Conservation (phyloP, 2,113 vertebrate species). For the Abramis brama region DNA sequence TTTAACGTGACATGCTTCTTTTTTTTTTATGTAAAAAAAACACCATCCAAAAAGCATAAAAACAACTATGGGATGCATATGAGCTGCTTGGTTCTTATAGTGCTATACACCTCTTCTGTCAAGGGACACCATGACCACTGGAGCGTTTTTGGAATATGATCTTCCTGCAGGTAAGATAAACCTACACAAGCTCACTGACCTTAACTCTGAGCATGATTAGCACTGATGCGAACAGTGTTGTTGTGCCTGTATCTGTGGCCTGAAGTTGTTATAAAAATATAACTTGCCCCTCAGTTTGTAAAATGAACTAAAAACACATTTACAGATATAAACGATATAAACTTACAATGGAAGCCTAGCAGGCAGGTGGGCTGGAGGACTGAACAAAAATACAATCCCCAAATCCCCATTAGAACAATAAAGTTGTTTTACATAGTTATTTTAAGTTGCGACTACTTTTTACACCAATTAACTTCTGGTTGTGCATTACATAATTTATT, state of each 20-base stretch:
- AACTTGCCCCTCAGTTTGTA: neutral
- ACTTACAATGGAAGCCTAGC: neutral
- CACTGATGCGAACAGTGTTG: neutral
- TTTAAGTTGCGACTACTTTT: neutral
- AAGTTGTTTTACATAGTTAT: neutral
- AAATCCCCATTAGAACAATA: neutral
- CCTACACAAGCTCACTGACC: constrained; percentile 35
- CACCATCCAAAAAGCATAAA: neutral
- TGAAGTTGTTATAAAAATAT: constrained; percentile 6
- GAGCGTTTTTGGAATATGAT: constrained; percentile 33
- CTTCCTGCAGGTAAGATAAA: constrained; percentile 35
- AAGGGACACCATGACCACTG: constrained; percentile 21
- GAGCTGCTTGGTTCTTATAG: neutral
- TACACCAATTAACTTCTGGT: neutral
- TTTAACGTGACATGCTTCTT: neutral
- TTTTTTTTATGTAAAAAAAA: neutral
- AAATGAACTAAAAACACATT: neutral
- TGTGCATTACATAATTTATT: neutral
- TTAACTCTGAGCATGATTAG: constrained; percentile 11
- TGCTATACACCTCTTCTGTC: neutral
- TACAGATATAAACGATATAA: neutral
- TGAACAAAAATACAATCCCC: neutral
- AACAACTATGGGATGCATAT: neutral
- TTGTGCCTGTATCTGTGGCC: constrained; percentile 7
- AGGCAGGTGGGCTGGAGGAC: neutral